Evolutionary conservation across 2,797 vertebrate species (phyloP).

Genomic region (Gallinago stenura): DNA sequence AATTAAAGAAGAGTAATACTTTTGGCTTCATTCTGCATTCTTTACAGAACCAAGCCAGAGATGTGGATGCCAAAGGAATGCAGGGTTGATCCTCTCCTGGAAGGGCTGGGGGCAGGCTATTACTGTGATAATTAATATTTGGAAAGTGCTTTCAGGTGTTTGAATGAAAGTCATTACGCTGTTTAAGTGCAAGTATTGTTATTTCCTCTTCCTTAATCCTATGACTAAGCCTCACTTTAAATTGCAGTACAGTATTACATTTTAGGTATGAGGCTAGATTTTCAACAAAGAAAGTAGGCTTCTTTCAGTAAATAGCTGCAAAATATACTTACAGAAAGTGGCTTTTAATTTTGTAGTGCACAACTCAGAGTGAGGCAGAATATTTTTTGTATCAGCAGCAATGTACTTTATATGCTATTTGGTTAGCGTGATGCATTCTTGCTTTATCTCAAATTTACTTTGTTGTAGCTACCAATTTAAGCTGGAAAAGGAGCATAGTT

Average conservation of each 20-base stretch:
- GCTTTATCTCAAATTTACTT: constrained; percentile 14
- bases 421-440: background rate
- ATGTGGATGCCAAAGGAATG: background rate
- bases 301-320: background rate
- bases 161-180: constrained; percentile 19
- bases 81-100: background rate
- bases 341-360: background rate
- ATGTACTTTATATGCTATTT: background rate
- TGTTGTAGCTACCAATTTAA: background rate
- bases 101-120: background rate
- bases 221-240: constrained; percentile 34
- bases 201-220: constrained; percentile 50
- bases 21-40: background rate
- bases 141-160: background rate
- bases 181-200: background rate
- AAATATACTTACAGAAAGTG: background rate
- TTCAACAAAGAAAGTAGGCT: constrained; percentile 2
- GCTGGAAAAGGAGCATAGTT: background rate
- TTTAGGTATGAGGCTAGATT: constrained; percentile 29
- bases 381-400: background rate
- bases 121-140: constrained; percentile 5
- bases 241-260: background rate
- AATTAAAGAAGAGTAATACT: background rate
- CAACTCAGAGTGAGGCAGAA: background rate
- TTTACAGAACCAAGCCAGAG: background rate